A percentile compares a stretch with the other conserved stretches of the same genome.
Evolutionary conservation across 2,113 vertebrate species (phyloP).

Genomic region (Bos indicus): DNA sequence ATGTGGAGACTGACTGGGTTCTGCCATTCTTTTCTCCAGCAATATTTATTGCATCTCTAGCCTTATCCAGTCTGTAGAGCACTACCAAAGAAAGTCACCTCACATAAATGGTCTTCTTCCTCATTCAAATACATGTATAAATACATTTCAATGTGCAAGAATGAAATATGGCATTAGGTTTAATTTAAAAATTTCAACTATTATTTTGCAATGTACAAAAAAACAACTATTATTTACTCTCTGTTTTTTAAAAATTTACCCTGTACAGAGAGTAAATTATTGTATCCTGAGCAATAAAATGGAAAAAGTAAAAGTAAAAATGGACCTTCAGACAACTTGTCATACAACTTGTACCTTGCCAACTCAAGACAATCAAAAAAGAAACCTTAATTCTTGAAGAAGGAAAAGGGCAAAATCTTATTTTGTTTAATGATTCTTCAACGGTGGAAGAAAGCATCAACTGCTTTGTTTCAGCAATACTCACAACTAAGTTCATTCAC

Average conservation of each 20-base stretch:
- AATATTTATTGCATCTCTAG: background rate
- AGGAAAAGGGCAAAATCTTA: background rate
- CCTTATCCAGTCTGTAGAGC: background rate
- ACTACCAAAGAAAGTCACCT: background rate
- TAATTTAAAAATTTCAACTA: background rate
- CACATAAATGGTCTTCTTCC: background rate
- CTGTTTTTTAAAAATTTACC: background rate
- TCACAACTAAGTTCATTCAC: background rate
- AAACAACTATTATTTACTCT: background rate
- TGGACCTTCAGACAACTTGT: background rate
- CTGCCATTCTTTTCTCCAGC: background rate
- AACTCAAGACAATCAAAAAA: background rate
- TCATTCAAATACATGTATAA: background rate
- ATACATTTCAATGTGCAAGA: background rate
- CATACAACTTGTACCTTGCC: background rate
- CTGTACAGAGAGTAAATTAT: background rate
- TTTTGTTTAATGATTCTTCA: background rate
- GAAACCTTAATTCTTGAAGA: background rate
- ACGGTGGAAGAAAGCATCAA: background rate
- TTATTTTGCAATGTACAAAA: background rate
- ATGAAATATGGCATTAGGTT: background rate
- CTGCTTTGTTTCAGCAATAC: background rate
- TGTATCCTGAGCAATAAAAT: background rate
- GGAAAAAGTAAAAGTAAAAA: background rate
- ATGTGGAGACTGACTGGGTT: background rate